phyloP scores from a whole-genome alignment of 2,888 invertebrate genomes.

The Nasonovia ribisnigri region DNA sequence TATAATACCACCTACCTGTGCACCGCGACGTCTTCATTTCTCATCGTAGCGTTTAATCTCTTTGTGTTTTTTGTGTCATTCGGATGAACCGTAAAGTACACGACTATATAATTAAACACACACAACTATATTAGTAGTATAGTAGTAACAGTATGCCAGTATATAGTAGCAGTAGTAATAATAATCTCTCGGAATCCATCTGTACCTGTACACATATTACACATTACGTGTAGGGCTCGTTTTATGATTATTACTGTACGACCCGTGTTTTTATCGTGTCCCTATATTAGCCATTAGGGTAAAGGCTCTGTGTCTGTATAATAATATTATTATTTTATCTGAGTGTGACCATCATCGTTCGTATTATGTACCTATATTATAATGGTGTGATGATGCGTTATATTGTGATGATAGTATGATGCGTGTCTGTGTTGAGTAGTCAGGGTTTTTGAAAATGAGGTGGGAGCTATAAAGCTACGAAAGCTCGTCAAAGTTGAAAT shows the following conservation, averaged over 20 bases:
- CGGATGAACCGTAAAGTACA: neutral
- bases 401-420: neutral
- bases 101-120: neutral
- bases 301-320: neutral
- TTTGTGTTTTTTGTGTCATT: constrained; percentile 20
- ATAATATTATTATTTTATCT: neutral
- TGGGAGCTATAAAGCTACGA: neutral
- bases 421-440: neutral
- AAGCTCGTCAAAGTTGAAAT: neutral
- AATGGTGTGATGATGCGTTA: neutral
- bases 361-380: neutral
- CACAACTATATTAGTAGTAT: neutral
- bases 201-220: neutral
- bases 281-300: neutral
- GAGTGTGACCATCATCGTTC: neutral
- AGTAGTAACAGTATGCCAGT: neutral
- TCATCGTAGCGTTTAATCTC: constrained; percentile 37
- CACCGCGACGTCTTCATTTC: constrained; percentile 53
- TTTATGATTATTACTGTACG: neutral
- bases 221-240: neutral
- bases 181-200: constrained; percentile 30
- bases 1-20: constrained; percentile 22
- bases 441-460: neutral
- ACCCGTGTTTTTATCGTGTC: neutral
- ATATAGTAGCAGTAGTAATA: neutral